Evolutionary conservation across 2,888 invertebrate species (phyloP).

Genomic region (Aromia moschata): DNA sequence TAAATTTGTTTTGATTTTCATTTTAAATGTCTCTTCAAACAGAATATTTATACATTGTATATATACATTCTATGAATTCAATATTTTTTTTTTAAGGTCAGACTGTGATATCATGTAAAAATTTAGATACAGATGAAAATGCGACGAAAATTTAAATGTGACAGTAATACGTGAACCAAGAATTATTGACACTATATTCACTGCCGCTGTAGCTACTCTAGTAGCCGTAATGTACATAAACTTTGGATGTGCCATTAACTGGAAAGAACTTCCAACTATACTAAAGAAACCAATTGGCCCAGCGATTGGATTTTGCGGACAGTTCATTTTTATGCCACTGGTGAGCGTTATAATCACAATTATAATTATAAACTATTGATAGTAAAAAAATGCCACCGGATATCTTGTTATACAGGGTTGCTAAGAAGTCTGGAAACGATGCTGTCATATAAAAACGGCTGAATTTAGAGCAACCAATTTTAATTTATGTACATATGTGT

Average conservation of each 20-base stretch:
- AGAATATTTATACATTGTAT: background rate
- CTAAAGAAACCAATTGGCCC: slow-evolving; percentile 80
- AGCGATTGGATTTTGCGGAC: slow-evolving; percentile 78
- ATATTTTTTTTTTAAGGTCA: slow-evolving; percentile 42
- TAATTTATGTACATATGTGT: no score
- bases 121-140: slow-evolving; percentile 27
- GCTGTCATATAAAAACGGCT: no score
- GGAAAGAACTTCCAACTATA: slow-evolving; percentile 73
- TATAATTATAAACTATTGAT: no score
- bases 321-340: slow-evolving; percentile 85
- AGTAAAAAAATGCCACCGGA: no score
- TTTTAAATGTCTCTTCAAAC: no score
- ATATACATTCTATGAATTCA: background rate
- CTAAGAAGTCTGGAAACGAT: no score
- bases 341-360: no score
- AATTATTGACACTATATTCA: slow-evolving; percentile 77
- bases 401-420: no score
- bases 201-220: slow-evolving; percentile 76
- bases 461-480: no score
- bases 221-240: slow-evolving; percentile 85
- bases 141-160: slow-evolving; percentile 43
- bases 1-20: no score
- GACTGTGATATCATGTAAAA: slow-evolving; percentile 42
- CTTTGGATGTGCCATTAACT: slow-evolving; percentile 88
- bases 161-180: slow-evolving; percentile 61